phyloP scores from a whole-genome alignment of 2,888 invertebrate species.

The Drosophila diplacantha region DNA sequence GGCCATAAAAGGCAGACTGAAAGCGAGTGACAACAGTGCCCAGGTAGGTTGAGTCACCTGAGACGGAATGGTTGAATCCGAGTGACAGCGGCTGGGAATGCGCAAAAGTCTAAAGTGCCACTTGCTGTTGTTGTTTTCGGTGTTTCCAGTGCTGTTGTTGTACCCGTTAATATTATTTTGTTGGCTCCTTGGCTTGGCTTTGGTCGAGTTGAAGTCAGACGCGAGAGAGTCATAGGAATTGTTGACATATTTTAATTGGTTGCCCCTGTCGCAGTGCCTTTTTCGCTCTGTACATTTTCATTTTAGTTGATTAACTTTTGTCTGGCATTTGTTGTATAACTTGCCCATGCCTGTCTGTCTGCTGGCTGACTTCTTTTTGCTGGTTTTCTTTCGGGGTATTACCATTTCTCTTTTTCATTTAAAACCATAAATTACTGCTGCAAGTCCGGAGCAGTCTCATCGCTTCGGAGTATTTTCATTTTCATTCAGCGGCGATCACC shows the following conservation, averaged over 20 bases:
- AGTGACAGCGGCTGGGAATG: slow-evolving; percentile 63
- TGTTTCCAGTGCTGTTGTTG: slow-evolving; percentile 16
- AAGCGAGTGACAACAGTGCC: slow-evolving; percentile 27
- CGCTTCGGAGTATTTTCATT: slow-evolving; percentile 33
- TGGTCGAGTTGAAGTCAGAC: slow-evolving; percentile 26
- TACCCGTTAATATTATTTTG: slow-evolving; percentile 42
- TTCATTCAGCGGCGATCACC: slow-evolving; percentile 36
- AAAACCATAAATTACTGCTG: slow-evolving; percentile 30
- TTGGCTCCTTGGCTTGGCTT: slow-evolving; percentile 15
- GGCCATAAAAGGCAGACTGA: slow-evolving; percentile 40
- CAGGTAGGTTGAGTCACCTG: slow-evolving; percentile 70
- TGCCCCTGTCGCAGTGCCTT: slow-evolving; percentile 9
- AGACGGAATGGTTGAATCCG: slow-evolving; percentile 26
- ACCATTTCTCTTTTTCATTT: slow-evolving; percentile 17
- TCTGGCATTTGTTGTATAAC: slow-evolving; percentile 41
- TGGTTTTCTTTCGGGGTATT: slow-evolving; percentile 7
- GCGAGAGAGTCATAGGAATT: slow-evolving; percentile 38
- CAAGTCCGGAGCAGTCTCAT: slow-evolving; percentile 8
- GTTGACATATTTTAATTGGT: slow-evolving; percentile 59
- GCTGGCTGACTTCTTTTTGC: slow-evolving; percentile 3
- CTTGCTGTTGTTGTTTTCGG: slow-evolving; percentile 41
- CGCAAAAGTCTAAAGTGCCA: slow-evolving; percentile 72
- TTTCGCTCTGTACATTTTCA: slow-evolving; percentile 58
- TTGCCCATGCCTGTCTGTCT: slow-evolving; percentile 40
- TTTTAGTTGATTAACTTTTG: slow-evolving; percentile 67